A percentile compares a stretch with the other conserved stretches of the same genome.
Conservation (phyloP, 2,888 invertebrate species). For the Uloborus plumipes region DNA sequence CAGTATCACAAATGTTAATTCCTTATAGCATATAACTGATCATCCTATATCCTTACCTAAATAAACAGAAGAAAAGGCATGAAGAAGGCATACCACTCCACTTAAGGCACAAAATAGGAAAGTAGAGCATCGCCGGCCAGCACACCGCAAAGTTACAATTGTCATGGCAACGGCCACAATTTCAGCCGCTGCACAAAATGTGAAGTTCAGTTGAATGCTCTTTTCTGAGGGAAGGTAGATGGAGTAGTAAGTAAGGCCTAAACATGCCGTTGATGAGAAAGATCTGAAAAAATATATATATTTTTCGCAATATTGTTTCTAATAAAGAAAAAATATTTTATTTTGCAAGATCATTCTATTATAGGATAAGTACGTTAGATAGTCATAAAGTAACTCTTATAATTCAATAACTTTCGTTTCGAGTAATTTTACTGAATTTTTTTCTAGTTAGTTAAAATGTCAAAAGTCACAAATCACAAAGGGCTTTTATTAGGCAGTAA, state of each 20-base stretch:
- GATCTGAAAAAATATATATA: conserved; percentile 74
- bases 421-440: too few relatives aligned
- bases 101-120: conserved; percentile 86
- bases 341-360: too few relatives aligned
- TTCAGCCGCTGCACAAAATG: conserved; percentile 85
- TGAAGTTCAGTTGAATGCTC: conserved; percentile 87
- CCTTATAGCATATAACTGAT: too few relatives aligned
- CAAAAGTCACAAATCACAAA: too few relatives aligned
- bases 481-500: too few relatives aligned
- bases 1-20: too few relatives aligned
- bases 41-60: conserved; percentile 71
- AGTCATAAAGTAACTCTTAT: too few relatives aligned
- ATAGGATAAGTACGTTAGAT: too few relatives aligned
- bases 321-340: too few relatives aligned
- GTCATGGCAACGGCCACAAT: conserved; percentile 85
- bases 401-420: too few relatives aligned
- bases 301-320: too few relatives aligned
- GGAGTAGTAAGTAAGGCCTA: conserved; percentile 88
- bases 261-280: conserved; percentile 88
- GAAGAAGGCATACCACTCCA: conserved; percentile 83
- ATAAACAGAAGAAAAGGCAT: conserved; percentile 82
- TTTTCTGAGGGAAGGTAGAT: conserved; percentile 80
- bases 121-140: conserved; percentile 83
- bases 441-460: too few relatives aligned
- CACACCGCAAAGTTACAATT: conserved; percentile 82